Percentiles rank a stretch among this genome's conserved stretches.
Conservation (phyloP, 2,888 invertebrate species). For the Siphonodentalium dalli region DNA sequence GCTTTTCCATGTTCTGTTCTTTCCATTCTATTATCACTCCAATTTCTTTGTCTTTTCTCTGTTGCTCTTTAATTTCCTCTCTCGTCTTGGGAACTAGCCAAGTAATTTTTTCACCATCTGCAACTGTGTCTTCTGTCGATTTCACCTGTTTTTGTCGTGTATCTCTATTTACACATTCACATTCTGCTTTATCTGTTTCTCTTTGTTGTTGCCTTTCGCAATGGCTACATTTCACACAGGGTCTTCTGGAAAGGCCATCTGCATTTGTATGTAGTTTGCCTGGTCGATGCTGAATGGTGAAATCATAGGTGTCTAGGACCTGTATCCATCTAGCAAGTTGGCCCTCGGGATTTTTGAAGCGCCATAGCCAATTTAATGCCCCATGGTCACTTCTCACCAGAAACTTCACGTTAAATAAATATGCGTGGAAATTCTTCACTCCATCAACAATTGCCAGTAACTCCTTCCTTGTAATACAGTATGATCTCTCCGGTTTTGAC, state of each 20-base stretch:
- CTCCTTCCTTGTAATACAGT: slow-evolving; percentile 13
- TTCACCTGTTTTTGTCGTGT: no score
- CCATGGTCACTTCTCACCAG: slow-evolving; percentile 19
- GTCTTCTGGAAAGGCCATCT: slow-evolving; percentile 14
- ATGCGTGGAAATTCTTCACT: slow-evolving; percentile 17
- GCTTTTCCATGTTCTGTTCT: no score
- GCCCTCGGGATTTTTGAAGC: slow-evolving; percentile 20
- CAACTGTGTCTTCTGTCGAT: no score
- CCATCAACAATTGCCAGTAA: background rate
- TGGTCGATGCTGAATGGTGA: slow-evolving; percentile 14
- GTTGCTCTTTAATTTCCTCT: no score
- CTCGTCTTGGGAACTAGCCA: no score
- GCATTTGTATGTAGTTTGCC: slow-evolving; percentile 24
- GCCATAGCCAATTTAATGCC: slow-evolving; percentile 17
- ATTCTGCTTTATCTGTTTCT: no score
- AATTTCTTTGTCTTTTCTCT: no score
- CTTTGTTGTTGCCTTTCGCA: no score
- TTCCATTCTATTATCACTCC: no score
- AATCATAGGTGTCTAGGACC: slow-evolving; percentile 12
- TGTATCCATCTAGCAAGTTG: slow-evolving; percentile 27
- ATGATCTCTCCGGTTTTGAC: slow-evolving; percentile 9
- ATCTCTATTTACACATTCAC: no score
- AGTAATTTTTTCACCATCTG: no score
- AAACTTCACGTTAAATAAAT: slow-evolving; percentile 13
- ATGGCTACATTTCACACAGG: no score